These are phyloP conservation scores for Helarctos malayanus DNA, from an alignment of 2,797 vertebrate species.

Conservation along the genomic window DNA sequence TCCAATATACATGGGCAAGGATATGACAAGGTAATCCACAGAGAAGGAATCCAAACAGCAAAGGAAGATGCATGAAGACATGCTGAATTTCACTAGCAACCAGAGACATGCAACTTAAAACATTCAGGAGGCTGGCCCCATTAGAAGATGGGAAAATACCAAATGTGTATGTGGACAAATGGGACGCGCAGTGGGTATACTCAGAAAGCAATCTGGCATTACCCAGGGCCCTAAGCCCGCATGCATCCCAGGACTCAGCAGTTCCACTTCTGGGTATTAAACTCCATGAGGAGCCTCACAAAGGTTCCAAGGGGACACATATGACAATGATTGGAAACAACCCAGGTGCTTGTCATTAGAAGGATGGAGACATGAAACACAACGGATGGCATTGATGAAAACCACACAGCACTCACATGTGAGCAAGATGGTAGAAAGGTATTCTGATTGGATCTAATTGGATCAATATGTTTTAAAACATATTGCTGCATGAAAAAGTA, in stretches of 20 bases:
- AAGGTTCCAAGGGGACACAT: background rate
- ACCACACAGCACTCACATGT: background rate
- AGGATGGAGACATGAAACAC: background rate
- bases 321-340: background rate
- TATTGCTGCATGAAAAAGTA: background rate
- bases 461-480: background rate
- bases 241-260: accelerated
- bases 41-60: background rate
- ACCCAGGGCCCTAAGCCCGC: background rate
- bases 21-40: accelerated
- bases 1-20: background rate
- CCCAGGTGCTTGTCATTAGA: background rate
- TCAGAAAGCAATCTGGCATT: background rate
- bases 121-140: background rate
- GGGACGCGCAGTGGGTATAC: too few species aligned
- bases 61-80: accelerated
- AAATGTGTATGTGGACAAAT: background rate
- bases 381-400: too few species aligned
- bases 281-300: background rate
- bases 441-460: background rate
- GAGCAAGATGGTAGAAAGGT: background rate
- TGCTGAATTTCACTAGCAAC: background rate
- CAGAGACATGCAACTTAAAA: background rate
- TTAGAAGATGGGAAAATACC: background rate
- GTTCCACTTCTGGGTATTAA: background rate